phyloP scores from a whole-genome alignment of 2,888 invertebrate genomes.

The Liopterus haemorrhoidalis region DNA sequence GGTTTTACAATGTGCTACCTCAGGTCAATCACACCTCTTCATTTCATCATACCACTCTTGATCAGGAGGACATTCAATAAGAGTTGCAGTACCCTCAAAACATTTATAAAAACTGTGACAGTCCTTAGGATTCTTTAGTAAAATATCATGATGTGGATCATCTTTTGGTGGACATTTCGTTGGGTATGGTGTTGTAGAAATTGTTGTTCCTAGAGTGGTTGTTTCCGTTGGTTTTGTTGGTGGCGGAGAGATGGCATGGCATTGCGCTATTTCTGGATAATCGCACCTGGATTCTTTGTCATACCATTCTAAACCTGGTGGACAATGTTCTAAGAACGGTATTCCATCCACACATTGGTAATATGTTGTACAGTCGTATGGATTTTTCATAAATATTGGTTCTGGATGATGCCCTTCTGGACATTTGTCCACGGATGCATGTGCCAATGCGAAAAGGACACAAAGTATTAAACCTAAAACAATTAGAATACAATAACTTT shows the following conservation, averaged over 20 bases:
- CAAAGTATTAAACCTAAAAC: too few relatives aligned
- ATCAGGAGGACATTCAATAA: constrained; percentile 16
- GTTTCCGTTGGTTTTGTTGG: not conserved
- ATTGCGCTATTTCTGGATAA: constrained; percentile 21
- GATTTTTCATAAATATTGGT: constrained; percentile 17
- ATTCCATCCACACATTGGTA: constrained; percentile 19
- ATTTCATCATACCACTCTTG: constrained; percentile 16
- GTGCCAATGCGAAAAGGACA: too few relatives aligned
- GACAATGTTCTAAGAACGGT: constrained; percentile 14
- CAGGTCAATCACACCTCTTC: constrained; percentile 20
- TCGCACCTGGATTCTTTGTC: constrained; percentile 15
- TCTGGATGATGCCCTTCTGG: constrained; percentile 16
- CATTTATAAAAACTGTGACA: constrained; percentile 22
- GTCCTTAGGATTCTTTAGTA: constrained; percentile 18
- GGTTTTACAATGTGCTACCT: constrained; percentile 20
- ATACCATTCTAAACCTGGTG: constrained; percentile 18
- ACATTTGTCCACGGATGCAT: too few relatives aligned
- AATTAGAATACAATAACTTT: too few relatives aligned
- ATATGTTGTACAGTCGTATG: constrained; percentile 18
- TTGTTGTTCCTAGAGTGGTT: not conserved
- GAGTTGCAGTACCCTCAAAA: constrained; percentile 9
- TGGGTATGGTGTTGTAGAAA: constrained; percentile 1
- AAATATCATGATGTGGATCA: constrained; percentile 17
- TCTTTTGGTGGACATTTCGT: constrained; percentile 8
- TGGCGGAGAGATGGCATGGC: not conserved